phyloP scores from a whole-genome alignment of 2,888 invertebrate species.

The Panzeria rudis region DNA sequence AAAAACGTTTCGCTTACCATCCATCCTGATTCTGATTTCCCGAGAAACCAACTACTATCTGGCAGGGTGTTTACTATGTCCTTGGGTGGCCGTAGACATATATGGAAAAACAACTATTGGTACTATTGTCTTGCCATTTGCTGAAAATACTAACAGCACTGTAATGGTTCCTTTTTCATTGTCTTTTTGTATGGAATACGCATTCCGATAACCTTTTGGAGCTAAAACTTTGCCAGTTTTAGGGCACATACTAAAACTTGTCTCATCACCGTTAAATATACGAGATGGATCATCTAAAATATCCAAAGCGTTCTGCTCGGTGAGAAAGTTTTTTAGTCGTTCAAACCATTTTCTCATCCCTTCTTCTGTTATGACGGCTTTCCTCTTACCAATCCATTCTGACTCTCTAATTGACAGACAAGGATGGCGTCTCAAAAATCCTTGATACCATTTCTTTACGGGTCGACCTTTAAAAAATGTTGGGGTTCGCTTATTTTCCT shows the following conservation, averaged over 20 bases:
- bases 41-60: conserved; percentile 53
- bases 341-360: conserved; percentile 48
- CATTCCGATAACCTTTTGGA: conserved; percentile 60
- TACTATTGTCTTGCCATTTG: conserved; percentile 41
- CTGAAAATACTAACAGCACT: conserved; percentile 53
- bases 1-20: conserved; percentile 63
- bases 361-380: conserved; percentile 52
- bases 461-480: conserved; percentile 41
- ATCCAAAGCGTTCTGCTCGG: conserved; percentile 4
- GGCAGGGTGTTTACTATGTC: conserved; percentile 49
- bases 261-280: conserved; percentile 58
- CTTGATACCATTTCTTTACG: conserved; percentile 40
- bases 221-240: conserved; percentile 58
- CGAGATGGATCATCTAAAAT: conserved; percentile 40
- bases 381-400: conserved; percentile 15
- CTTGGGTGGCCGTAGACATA: conserved; percentile 34
- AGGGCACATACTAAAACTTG: conserved; percentile 50
- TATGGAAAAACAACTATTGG: conserved; percentile 62
- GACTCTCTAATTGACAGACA: conserved; percentile 1
- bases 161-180: conserved; percentile 60
- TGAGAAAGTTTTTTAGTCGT: conserved; percentile 6
- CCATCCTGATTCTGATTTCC: conserved; percentile 51
- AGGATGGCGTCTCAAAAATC: conserved; percentile 33
- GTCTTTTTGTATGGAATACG: conserved; percentile 32
- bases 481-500: conserved; percentile 23